Conservation (phyloP, 1,140 invertebrate species). For the Pristionchus pacificus region DNA sequence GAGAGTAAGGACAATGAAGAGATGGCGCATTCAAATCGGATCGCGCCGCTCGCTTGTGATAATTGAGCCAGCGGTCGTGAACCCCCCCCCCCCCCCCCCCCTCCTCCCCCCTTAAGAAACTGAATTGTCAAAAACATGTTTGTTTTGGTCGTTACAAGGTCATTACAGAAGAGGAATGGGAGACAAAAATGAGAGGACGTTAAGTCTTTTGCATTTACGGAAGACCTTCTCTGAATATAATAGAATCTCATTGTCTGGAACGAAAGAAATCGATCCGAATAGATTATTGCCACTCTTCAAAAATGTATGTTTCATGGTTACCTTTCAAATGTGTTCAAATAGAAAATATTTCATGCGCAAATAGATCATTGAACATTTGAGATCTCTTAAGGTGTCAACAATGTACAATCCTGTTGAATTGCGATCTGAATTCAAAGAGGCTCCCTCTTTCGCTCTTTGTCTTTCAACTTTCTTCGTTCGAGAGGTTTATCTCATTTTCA, state of each 20-base stretch:
- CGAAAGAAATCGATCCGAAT: conserved; percentile 77
- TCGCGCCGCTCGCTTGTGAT: too few species aligned
- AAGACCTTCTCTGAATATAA: conserved; percentile 80
- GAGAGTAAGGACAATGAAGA: too few species aligned
- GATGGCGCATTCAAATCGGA: too few species aligned
- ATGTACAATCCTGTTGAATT: conserved; percentile 71
- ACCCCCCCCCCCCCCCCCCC: too few species aligned
- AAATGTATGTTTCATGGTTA: conserved; percentile 69
- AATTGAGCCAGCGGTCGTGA: too few species aligned
- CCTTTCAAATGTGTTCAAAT: conserved; percentile 67
- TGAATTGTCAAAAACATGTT: too few species aligned
- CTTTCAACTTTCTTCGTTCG: conserved; percentile 47
- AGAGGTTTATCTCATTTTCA: conserved; percentile 38
- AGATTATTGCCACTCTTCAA: conserved; percentile 96
- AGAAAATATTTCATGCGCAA: conserved; percentile 77
- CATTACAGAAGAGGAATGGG: too few species aligned
- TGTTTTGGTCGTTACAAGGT: too few species aligned
- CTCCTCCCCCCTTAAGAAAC: too few species aligned
- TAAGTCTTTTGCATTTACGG: conserved; percentile 89
- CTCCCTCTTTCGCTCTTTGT: conserved; percentile 40
- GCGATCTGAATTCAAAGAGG: conserved; percentile 53
- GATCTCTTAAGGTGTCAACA: conserved; percentile 89
- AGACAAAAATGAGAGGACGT: conserved; percentile 27
- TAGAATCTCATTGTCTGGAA: conserved; percentile 41
- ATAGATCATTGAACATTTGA: conserved; percentile 86